A percentile compares a stretch with the other conserved stretches of the same genome.
Conservation (phyloP, 2,113 vertebrate species). For the Stigmatopora nigra region DNA sequence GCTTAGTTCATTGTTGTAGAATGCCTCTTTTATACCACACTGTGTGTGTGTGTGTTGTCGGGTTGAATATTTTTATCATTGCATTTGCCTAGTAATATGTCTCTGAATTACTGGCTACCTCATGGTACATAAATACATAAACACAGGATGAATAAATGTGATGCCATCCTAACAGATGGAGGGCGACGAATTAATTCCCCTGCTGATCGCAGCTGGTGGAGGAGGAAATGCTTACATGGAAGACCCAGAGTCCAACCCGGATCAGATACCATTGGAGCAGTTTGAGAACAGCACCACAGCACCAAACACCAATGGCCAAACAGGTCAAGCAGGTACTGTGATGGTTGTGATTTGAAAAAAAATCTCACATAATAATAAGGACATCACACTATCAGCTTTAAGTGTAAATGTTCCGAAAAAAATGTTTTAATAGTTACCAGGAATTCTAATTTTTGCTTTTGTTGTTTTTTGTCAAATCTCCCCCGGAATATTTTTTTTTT, state of each 20-base stretch:
- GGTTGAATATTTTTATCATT: no score
- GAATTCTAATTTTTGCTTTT: no score
- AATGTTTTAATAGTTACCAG: no score
- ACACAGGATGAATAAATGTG: neutral
- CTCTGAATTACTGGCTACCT: neutral
- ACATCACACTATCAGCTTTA: no score
- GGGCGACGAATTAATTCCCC: constrained; percentile 70
- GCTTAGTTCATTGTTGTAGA: no score
- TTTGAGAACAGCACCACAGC: constrained; percentile 75
- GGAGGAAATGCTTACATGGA: constrained; percentile 86
- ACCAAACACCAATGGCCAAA: constrained; percentile 71
- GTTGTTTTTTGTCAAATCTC: no score
- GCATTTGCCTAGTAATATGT: neutral
- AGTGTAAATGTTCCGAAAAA: no score
- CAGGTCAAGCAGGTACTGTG: constrained; percentile 69
- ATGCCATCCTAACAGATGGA: constrained; percentile 63
- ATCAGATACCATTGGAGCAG: constrained; percentile 68
- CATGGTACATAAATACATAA: neutral
- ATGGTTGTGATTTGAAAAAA: neutral
- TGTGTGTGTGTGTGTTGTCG: no score
- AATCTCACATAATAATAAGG: neutral
- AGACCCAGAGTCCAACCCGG: constrained; percentile 64
- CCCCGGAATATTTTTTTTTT: no score
- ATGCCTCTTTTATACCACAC: no score
- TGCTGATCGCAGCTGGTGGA: constrained; percentile 83